Evolutionary conservation across 2,113 vertebrate genomes (phyloP).

Genomic region (Cebidichthys violaceus): DNA sequence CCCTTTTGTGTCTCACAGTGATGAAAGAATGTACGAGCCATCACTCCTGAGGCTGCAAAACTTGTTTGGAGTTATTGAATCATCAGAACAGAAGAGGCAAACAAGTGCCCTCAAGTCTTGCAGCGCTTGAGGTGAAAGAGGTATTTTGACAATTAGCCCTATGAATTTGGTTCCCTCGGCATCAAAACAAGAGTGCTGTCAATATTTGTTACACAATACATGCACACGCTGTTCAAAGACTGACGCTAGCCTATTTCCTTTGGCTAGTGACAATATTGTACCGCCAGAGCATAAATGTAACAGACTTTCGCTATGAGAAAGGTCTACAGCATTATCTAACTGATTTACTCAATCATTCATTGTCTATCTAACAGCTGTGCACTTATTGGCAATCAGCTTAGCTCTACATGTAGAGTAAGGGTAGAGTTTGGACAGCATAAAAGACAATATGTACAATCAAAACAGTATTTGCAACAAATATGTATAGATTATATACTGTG

Average conservation of each 20-base stretch:
- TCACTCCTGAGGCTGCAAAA: constrained; percentile 76
- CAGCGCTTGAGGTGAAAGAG: constrained; percentile 68
- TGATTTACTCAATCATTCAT: neutral
- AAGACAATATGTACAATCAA: neutral
- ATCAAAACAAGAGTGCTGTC: constrained; percentile 74
- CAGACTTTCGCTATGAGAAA: neutral
- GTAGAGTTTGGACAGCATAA: neutral
- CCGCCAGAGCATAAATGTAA: neutral
- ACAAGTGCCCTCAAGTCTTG: constrained; percentile 82
- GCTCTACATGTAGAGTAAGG: neutral
- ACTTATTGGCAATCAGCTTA: neutral
- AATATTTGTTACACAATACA: constrained; percentile 70
- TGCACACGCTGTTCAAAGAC: constrained; percentile 34
- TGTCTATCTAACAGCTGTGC: neutral
- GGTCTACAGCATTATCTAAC: neutral
- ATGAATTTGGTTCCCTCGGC: constrained; percentile 74
- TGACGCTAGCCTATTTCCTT: constrained; percentile 22
- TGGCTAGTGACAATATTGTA: constrained; percentile 35
- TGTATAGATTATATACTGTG: neutral
- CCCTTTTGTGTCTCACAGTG: constrained; percentile 82
- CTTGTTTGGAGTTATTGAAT: constrained; percentile 80
- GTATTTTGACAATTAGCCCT: constrained; percentile 81
- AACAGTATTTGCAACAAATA: neutral
- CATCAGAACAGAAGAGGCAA: constrained; percentile 79
- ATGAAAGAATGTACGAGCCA: constrained; percentile 85